Base-by-base conservation (phyloP, 2,113 vertebrate species). In the Pungitius pungitius region DNA sequence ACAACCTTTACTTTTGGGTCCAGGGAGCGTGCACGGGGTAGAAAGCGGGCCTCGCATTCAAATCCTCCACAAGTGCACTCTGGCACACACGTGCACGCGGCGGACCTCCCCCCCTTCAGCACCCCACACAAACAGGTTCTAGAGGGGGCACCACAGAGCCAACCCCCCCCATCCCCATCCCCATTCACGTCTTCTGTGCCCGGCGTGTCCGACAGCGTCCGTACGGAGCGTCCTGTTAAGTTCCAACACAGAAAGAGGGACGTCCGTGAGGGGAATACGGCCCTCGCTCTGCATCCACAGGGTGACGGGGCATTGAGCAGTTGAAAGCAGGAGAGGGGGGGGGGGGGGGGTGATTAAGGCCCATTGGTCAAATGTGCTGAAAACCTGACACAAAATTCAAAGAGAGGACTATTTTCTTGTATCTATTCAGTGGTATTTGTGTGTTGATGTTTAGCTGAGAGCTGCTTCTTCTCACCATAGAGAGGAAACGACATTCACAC, bases 181-280 rank as follows among this genome's bases (percentile, higher is more conserved):
- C 86, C 69, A 92, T 92, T 91, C 90, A 90, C 70, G 15, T 61
- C 59, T 43, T 75, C 73, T 69, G 72, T 73, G 49, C 17, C 72
- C 83, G 2, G 70, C 73, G 39, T 80, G 84, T 83, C 89, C 86
- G 89, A 86, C 78, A 83, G 86, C 63, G 77, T 86, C 88, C 40
- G 88, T 77, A 91, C 86, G 13, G 65, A 83, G 86, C 65, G 86
- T 92, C 88, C 91, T 78, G 87, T 82, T 78, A 61, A 71, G 78
- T 75, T 78, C 69, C n/a, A 12, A 72, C 74, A 37, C 74, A 89
- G 78, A 86, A 89, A 89, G 78, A 60, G 45, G 60, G 45, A 5
- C 71, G 26, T 79, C 60, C 88, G 90, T 93, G 91, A 93, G 89
- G 87, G 66, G 91, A 90, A 93, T 93, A 61, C 83, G 20, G 67